Evolutionary conservation across 2,888 invertebrate species (phyloP).

Genomic region (Sarcophaga carnaria): DNA sequence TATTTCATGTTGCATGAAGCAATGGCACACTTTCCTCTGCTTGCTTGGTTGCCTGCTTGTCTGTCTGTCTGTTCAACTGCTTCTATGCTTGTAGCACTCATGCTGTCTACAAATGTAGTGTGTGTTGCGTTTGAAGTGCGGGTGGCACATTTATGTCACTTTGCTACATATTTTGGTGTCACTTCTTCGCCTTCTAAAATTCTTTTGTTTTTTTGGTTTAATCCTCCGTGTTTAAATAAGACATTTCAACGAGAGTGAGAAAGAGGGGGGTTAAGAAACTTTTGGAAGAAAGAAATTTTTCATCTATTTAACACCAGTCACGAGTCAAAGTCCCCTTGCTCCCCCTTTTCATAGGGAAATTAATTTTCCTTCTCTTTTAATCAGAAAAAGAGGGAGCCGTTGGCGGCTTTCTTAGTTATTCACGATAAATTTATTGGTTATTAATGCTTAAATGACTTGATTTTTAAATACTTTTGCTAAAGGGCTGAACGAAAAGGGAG

Average conservation of each 20-base stretch:
- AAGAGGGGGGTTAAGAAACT: neutral
- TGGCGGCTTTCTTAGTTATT: conserved; percentile 45
- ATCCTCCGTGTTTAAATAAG: conserved; percentile 50
- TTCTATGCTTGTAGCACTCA: neutral
- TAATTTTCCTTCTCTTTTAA: neutral
- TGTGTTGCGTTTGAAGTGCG: conserved; percentile 58
- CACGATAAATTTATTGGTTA: conserved; percentile 55
- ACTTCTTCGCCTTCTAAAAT: conserved; percentile 19
- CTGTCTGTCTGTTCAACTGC: neutral
- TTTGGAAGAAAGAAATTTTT: conserved; percentile 6
- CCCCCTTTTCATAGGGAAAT: conserved; percentile 3
- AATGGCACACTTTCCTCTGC: neutral
- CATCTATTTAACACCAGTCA: conserved; percentile 65
- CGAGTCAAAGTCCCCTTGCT: conserved; percentile 45
- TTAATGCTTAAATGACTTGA: conserved; percentile 66
- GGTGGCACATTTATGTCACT: conserved; percentile 68
- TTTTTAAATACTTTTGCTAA: conserved; percentile 49
- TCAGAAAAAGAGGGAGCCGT: conserved; percentile 26
- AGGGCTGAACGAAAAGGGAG: conserved; percentile 9
- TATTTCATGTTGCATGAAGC: conserved; percentile 33
- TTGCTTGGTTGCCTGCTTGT: neutral
- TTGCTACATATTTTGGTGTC: conserved; percentile 53
- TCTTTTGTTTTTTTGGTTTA: conserved; percentile 30
- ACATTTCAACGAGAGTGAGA: conserved; percentile 2
- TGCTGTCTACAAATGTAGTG: neutral